phyloP scores from a whole-genome alignment of 2,888 invertebrate genomes.

The Limnephilus auricula region DNA sequence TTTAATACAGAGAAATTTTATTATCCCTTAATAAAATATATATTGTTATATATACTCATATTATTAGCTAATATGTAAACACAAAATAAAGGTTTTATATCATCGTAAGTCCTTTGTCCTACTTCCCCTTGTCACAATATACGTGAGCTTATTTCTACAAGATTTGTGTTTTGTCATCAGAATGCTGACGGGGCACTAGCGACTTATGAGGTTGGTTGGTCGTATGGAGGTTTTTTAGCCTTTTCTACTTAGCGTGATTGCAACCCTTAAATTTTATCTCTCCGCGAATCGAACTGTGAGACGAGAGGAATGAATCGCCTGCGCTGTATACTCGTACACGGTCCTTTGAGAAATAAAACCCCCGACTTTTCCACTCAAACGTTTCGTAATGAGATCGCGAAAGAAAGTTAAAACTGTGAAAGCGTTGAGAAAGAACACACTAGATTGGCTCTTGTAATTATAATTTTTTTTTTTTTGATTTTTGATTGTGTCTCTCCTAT shows the following conservation, averaged over 20 bases:
- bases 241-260: conserved; percentile 2
- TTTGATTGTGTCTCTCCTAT: too few species aligned
- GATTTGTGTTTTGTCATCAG: neutral
- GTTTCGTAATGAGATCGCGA: neutral
- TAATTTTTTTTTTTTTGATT: too few species aligned
- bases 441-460: neutral
- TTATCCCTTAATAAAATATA: too few species aligned
- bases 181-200: neutral
- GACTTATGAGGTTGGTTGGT: neutral
- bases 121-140: neutral
- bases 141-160: neutral
- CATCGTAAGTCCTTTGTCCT: neutral
- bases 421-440: neutral
- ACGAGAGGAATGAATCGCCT: neutral
- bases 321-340: neutral
- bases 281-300: neutral
- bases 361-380: neutral
- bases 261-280: neutral
- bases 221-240: neutral
- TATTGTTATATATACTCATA: too few species aligned
- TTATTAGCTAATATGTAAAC: neutral
- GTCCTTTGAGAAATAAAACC: neutral
- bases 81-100: neutral
- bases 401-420: neutral
- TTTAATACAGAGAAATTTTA: too few species aligned